A percentile compares a stretch with the other conserved stretches of the same genome.
Evolutionary conservation across 2,113 vertebrate genomes (phyloP).

Genomic region (Mesoclemmys tuberculata): DNA sequence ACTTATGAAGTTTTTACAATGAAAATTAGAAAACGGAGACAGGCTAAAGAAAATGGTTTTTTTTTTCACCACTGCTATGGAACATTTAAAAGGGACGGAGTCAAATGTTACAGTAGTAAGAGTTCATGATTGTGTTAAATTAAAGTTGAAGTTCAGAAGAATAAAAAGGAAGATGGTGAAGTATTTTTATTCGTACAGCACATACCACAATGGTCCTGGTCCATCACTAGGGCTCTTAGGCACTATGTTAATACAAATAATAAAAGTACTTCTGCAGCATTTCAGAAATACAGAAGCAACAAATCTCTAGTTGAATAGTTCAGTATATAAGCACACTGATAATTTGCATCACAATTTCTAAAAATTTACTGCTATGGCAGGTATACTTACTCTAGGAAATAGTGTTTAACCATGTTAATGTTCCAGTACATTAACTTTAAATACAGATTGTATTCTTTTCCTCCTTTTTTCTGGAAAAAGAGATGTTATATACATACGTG

Average conservation of each 20-base stretch:
- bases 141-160: not conserved
- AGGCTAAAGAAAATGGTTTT: not conserved
- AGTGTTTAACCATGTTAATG: not conserved
- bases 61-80: not conserved
- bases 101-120: not conserved
- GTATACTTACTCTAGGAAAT: not conserved
- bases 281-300: not conserved
- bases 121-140: not conserved
- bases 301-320: not conserved
- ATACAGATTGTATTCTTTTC: not conserved
- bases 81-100: accelerated
- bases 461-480: not conserved
- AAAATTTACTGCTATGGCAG: not conserved
- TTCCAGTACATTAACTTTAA: not conserved
- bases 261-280: not conserved
- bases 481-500: not conserved
- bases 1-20: not conserved
- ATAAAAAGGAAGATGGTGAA: not conserved
- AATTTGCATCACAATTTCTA: not conserved
- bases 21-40: not conserved
- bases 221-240: not conserved
- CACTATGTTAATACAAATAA: not conserved
- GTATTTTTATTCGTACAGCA: not conserved
- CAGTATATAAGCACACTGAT: not conserved
- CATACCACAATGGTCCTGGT: not conserved